phyloP scores from a whole-genome alignment of 2,888 invertebrate species.

The Meliscaeva auricollis region DNA sequence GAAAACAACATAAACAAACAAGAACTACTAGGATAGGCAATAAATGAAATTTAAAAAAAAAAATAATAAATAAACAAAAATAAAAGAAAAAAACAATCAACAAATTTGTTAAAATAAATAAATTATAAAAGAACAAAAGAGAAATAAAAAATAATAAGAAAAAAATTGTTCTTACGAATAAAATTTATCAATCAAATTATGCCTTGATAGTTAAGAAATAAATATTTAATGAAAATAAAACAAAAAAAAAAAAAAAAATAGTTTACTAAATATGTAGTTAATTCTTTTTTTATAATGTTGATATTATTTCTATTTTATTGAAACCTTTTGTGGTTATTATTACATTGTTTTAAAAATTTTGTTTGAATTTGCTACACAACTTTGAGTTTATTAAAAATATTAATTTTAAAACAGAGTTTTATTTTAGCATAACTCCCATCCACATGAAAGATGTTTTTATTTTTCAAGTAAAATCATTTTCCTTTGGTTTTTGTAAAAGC shows the following conservation, averaged over 20 bases:
- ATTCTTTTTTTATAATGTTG: background rate
- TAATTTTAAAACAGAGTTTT: background rate
- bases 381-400: background rate
- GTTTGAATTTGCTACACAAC: background rate
- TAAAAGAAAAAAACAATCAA: constrained; percentile 40
- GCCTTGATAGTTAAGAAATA: constrained; percentile 80
- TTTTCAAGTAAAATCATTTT: no score
- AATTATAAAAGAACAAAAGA: constrained; percentile 11
- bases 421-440: background rate
- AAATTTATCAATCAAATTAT: constrained; percentile 81
- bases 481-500: no score
- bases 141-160: constrained; percentile 18
- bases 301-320: no score
- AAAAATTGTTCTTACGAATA: constrained; percentile 68
- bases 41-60: constrained; percentile 37
- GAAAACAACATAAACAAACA: constrained; percentile 22
- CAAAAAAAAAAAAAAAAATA: background rate
- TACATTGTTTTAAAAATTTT: background rate
- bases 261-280: constrained; percentile 12
- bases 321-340: no score
- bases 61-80: constrained; percentile 41
- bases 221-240: constrained; percentile 47
- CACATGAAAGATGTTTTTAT: background rate
- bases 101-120: constrained; percentile 41
- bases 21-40: constrained; percentile 60